Evolutionary conservation across 92 coral and sea anemone genomes (phyloP).

Genomic region (Parazoanthus swiftii): DNA sequence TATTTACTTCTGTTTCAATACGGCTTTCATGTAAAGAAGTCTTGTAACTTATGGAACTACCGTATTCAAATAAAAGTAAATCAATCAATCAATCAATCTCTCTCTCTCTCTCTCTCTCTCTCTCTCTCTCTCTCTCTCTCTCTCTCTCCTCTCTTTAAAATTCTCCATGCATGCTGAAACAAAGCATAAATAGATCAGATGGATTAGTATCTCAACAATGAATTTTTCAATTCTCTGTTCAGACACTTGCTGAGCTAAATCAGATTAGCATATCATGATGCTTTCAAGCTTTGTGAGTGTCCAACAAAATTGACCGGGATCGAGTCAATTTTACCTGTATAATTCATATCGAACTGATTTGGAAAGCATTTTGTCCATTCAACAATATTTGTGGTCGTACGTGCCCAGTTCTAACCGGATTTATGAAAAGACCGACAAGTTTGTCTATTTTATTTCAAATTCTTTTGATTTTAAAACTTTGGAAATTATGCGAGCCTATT

Average conservation of each 20-base stretch:
- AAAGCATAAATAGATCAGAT: too few relatives aligned
- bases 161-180: too few relatives aligned
- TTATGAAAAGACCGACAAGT: background rate
- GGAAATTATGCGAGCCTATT: background rate
- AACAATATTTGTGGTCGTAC: background rate
- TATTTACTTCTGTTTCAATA: too few relatives aligned
- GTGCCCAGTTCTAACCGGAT: background rate
- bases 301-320: constrained; percentile 23
- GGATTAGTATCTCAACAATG: too few relatives aligned
- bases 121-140: too few relatives aligned
- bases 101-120: too few relatives aligned
- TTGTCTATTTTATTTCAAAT: background rate
- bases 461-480: background rate
- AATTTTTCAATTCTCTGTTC: background rate
- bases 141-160: too few relatives aligned
- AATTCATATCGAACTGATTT: constrained; percentile 12
- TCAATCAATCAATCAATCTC: too few relatives aligned
- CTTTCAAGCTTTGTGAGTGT: background rate
- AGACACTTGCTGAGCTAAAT: background rate
- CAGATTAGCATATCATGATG: constrained; percentile 18
- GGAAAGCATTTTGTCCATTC: background rate
- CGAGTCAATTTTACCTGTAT: constrained; percentile 7
- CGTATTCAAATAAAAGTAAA: too few relatives aligned
- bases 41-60: too few relatives aligned
- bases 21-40: too few relatives aligned